Percentiles rank a stretch among this genome's conserved stretches.
phyloP scores from a whole-genome alignment of 2,888 invertebrate genomes.

The Abrostola triplasia region DNA sequence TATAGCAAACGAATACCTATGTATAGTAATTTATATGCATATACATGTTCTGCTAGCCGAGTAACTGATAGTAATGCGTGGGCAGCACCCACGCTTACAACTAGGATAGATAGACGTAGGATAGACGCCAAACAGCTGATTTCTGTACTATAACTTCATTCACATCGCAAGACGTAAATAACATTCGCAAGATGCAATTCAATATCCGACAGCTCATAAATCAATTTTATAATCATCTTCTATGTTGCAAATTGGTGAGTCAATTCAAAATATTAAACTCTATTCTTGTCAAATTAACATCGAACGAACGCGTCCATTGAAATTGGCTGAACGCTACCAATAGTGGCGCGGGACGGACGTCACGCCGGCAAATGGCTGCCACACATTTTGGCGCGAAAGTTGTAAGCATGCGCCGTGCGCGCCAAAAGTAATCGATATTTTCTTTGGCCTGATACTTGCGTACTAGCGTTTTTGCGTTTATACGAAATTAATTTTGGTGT shows the following conservation, averaged over 20 bases:
- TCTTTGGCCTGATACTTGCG: constrained; percentile 63
- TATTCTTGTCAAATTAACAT: constrained; percentile 58
- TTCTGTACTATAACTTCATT: neutral
- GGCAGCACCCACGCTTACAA: constrained; percentile 3
- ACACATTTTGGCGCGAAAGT: constrained; percentile 81
- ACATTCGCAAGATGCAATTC: constrained; percentile 3
- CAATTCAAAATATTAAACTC: constrained; percentile 41
- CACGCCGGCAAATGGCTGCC: constrained; percentile 41
- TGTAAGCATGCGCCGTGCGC: constrained; percentile 80
- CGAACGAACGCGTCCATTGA: constrained; percentile 56
- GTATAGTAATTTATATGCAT: no score
- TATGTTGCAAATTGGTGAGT: constrained; percentile 37
- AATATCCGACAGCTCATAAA: constrained; percentile 11
- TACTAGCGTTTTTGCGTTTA: constrained; percentile 55
- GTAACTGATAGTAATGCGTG: no score
- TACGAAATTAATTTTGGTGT: constrained; percentile 43
- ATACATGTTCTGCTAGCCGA: no score
- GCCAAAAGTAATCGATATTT: constrained; percentile 74
- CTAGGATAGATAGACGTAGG: no score
- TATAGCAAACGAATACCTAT: no score
- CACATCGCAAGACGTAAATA: neutral
- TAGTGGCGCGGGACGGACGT: constrained; percentile 15
- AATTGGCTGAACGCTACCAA: constrained; percentile 50
- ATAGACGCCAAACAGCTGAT: neutral
- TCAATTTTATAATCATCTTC: constrained; percentile 26